Evolutionary conservation across 1,140 invertebrate species (phyloP).

Genomic region (Eulimnadia texana): DNA sequence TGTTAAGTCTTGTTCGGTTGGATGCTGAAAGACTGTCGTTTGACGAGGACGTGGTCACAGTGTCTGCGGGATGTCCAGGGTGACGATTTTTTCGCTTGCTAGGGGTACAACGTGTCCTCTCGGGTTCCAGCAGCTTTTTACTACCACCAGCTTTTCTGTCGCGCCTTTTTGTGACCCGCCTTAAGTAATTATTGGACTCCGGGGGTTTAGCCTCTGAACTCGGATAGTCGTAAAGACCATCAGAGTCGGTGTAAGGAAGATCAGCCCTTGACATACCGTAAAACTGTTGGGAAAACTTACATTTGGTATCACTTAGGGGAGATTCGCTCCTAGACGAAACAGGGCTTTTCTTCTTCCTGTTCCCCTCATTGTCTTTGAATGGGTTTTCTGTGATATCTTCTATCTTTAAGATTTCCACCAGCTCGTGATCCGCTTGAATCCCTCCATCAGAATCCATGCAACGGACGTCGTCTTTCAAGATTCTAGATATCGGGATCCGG

Average conservation of each 20-base stretch:
- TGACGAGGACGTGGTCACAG: conserved; percentile 22
- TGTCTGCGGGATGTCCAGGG: no score
- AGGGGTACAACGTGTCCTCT: neutral
- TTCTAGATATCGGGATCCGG: neutral
- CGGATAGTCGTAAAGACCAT: conserved; percentile 57
- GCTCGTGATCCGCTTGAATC: conserved; percentile 21
- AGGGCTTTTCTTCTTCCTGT: conserved; percentile 30
- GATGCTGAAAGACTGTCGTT: conserved; percentile 25
- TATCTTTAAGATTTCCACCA: neutral
- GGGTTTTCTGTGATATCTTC: neutral
- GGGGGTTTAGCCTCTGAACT: conserved; percentile 43
- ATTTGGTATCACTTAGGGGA: conserved; percentile 45
- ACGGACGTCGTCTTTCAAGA: neutral
- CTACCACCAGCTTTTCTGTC: no score
- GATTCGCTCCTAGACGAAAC: conserved; percentile 60
- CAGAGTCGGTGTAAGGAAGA: conserved; percentile 53
- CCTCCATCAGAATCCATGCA: conserved; percentile 41
- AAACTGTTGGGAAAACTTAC: conserved; percentile 37
- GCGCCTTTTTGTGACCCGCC: conserved; percentile 14
- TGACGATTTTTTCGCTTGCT: no score
- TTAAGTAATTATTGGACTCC: conserved; percentile 19
- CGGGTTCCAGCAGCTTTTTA: neutral
- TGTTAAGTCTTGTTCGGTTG: neutral
- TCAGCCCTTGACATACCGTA: conserved; percentile 42
- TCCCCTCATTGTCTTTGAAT: conserved; percentile 16